These are phyloP conservation scores for Phrynosoma blainvillii DNA, from an alignment of 2,113 vertebrate genomes.

Conservation along the genomic window DNA sequence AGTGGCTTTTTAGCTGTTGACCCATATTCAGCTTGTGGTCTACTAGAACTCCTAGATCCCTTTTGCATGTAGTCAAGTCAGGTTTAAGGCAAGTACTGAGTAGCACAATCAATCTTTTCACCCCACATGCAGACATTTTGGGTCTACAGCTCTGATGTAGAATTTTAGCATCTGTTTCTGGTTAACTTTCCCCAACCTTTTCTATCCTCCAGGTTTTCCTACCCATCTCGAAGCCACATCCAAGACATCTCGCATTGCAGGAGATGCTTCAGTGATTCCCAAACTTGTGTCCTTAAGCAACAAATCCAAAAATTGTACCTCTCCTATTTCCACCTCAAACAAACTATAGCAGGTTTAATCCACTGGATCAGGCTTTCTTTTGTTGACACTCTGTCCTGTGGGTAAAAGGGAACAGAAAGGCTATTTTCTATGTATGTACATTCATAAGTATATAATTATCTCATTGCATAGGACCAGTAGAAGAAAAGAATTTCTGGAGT, in stretches of 20 bases:
- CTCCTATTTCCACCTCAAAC: slow-evolving; percentile 50
- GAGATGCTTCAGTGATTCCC: slow-evolving; percentile 53
- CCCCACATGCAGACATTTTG: too few species aligned
- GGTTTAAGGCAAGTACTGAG: too few species aligned
- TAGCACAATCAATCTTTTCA: too few species aligned
- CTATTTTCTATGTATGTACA: neutral
- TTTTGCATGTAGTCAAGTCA: too few species aligned
- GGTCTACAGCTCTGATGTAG: too few species aligned
- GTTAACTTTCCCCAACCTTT: slow-evolving; percentile 20
- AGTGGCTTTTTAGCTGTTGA: too few species aligned
- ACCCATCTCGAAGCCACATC: slow-evolving; percentile 43
- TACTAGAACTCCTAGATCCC: too few species aligned
- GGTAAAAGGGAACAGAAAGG: slow-evolving; percentile 39
- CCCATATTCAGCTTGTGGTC: too few species aligned
- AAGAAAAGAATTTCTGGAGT: neutral
- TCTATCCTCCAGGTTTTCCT: slow-evolving; percentile 60
- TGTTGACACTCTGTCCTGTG: slow-evolving; percentile 32
- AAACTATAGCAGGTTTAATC: slow-evolving; percentile 37
- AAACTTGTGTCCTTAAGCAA: slow-evolving; percentile 44
- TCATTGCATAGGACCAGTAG: slow-evolving; percentile 54
- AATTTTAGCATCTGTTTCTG: too few species aligned
- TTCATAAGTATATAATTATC: slow-evolving; percentile 18
- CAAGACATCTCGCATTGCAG: slow-evolving; percentile 41
- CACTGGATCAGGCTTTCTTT: slow-evolving; percentile 48
- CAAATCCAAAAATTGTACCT: slow-evolving; percentile 55